Evolutionary conservation across 2,888 invertebrate genomes (phyloP), one percentile per base, ranked within the genome.

Genomic region (Seira ritae): DNA sequence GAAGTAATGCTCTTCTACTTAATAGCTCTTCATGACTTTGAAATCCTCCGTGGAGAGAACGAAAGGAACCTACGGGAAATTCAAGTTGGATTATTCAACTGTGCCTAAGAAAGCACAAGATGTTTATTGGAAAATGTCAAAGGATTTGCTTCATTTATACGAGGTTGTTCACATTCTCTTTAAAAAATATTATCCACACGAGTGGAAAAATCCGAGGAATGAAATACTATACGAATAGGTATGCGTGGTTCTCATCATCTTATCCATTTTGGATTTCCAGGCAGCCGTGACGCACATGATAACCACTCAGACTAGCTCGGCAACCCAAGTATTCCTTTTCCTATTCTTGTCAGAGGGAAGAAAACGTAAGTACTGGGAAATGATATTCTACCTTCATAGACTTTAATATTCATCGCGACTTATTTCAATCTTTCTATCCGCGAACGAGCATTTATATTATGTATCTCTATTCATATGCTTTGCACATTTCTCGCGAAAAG

Each of bases 331-430:
- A 4, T 86, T 89, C 65, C 86, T 89, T 55, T 86, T 90, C 88
- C 20, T 89, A 84, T 83, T 89, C 81, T 65, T 91, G 85, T 89
- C 90, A 79, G 89, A 88, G 80, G 85, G 87, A 75, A 46, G 84
- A 85, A 84, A 90, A 88, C 80, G 90, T 89, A 82, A 84, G 84
- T 72, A 15, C 31, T 31, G 31, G 31, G 8, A 31, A 31, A 31
- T 31, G 31, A 31, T 31, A 31, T 31, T 31, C 8, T 31, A 4
- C 3, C 2, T 31, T 2, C 8, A 31, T 8, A 31, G 2, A 8
- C 31, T 8, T 31, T n/a, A n/a, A 31, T 31, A 8, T 8, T 4
- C 31, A 31, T 31, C 31, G 8, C 8, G 8, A 31, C 31, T n/a
- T n/a, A 31, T 31, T 31, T 31, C 31, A 31, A 31, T 31, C 31